These are phyloP conservation scores for Bruchidius siliquastri DNA, from an alignment of 2,888 invertebrate genomes.

Conservation along the genomic window DNA sequence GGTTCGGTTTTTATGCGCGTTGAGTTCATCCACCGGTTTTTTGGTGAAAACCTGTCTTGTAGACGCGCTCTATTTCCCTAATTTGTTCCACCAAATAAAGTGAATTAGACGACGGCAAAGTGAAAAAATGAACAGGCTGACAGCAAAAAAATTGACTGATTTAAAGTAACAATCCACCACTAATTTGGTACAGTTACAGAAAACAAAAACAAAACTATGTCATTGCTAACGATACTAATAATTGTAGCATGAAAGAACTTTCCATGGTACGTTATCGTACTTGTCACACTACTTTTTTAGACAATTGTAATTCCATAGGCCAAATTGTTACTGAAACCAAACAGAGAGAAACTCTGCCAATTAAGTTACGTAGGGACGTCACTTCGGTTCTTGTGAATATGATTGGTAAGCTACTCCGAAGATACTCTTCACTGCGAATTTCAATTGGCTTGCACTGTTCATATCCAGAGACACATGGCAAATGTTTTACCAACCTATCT, in stretches of 20 bases:
- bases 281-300: neutral
- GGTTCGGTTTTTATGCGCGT: neutral
- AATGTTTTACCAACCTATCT: no score
- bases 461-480: no score
- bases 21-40: neutral
- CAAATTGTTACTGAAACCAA: no score
- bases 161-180: neutral
- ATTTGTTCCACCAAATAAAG: neutral
- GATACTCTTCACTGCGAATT: no score
- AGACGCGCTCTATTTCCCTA: neutral
- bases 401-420: no score
- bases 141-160: neutral
- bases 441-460: no score
- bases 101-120: neutral
- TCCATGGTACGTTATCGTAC: neutral
- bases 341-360: no score
- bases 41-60: neutral
- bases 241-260: neutral
- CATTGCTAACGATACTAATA: neutral
- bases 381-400: no score
- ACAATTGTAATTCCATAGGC: no score
- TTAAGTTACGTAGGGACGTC: no score
- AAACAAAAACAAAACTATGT: neutral
- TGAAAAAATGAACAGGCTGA: neutral
- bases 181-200: neutral